phyloP scores from a whole-genome alignment of 2,113 vertebrate genomes.

The Antigone vipio region DNA sequence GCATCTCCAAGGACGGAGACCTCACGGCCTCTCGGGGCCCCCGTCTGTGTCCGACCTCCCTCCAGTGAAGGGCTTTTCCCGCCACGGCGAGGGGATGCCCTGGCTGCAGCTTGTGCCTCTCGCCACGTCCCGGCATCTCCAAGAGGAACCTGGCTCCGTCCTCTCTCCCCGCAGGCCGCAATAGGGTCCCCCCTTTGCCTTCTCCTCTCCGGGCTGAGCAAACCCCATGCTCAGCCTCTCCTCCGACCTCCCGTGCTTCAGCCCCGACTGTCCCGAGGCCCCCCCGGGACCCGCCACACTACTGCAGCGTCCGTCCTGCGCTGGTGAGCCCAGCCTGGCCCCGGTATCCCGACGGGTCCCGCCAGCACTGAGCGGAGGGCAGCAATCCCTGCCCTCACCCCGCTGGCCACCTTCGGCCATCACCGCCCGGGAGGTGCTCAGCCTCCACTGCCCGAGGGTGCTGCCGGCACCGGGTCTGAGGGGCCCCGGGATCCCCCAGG shows the following conservation, averaged over 20 bases:
- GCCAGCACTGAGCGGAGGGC: not conserved
- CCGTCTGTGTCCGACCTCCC: rapidly evolving
- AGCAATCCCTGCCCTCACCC: not conserved
- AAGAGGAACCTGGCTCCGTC: not conserved
- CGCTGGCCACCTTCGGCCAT: not conserved
- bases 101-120: not conserved
- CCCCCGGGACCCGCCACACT: not conserved
- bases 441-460: rapidly evolving
- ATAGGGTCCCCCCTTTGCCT: not conserved
- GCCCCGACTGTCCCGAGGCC: not conserved
- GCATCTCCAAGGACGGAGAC: not conserved
- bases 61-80: not conserved
- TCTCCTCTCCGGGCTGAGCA: not conserved
- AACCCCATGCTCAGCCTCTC: not conserved
- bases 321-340: not conserved
- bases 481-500: not conserved
- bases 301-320: not conserved
- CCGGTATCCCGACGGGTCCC: not conserved
- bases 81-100: too few species aligned
- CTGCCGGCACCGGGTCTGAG: not conserved
- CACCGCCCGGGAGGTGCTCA: rapidly evolving
- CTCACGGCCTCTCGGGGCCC: rapidly evolving
- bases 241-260: not conserved
- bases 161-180: not conserved
- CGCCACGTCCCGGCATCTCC: not conserved